A percentile compares a stretch with the other conserved stretches of the same genome.
Evolutionary conservation across 2,888 invertebrate species (phyloP).

Genomic region (Latrodectus elegans): DNA sequence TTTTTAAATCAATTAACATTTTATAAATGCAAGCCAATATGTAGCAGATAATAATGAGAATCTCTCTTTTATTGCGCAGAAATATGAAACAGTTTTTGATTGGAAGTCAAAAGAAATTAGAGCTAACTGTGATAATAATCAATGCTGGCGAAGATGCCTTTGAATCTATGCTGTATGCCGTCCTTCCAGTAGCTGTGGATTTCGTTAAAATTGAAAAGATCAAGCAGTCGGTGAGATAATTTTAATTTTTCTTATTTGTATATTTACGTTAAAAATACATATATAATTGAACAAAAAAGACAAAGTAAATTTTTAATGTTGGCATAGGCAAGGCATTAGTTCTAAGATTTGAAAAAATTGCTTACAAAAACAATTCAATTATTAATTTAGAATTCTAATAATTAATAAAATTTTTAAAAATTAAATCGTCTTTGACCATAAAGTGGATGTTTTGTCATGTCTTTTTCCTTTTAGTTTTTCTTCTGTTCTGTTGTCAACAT

Average conservation of each 20-base stretch:
- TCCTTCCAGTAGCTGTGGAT: conserved; percentile 84
- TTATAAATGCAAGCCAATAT: no score
- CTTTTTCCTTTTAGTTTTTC: no score
- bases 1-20: no score
- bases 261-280: background rate
- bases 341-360: background rate
- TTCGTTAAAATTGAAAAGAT: conserved; percentile 79
- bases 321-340: background rate
- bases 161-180: conserved; percentile 88
- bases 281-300: background rate
- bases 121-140: conserved; percentile 86
- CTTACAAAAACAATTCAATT: background rate
- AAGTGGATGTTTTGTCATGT: no score
- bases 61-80: conserved; percentile 76
- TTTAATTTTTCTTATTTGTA: background rate
- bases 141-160: conserved; percentile 95
- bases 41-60: no score
- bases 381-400: no score
- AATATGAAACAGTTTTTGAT: conserved; percentile 86
- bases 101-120: conserved; percentile 86
- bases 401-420: no score
- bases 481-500: no score
- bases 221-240: conserved; percentile 28
- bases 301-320: background rate
- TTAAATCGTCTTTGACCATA: no score